These are phyloP conservation scores for Ormia ochracea DNA, from an alignment of 2,888 invertebrate genomes.

Conservation along the genomic window DNA sequence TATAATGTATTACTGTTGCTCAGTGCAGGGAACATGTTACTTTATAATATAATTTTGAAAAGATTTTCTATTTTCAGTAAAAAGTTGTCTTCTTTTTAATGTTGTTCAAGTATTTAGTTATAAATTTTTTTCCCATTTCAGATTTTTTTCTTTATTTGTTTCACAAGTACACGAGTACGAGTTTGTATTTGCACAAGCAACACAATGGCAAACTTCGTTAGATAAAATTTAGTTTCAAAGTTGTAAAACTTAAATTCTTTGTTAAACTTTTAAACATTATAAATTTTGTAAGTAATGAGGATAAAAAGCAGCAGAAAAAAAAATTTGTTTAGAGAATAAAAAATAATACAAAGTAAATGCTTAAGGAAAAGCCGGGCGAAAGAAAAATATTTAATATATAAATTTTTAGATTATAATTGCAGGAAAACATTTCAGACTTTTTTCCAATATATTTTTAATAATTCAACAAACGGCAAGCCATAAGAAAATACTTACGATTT, in stretches of 20 bases:
- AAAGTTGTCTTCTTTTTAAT: slow-evolving; percentile 12
- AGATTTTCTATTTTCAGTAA: neutral
- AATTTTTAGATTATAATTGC: no score
- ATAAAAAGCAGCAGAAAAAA: slow-evolving; percentile 24
- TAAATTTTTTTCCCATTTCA: neutral
- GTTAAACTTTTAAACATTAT: slow-evolving; percentile 33
- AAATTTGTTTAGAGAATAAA: neutral
- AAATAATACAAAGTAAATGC: neutral
- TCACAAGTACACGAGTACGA: neutral
- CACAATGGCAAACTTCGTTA: slow-evolving; percentile 42
- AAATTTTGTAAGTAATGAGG: slow-evolving; percentile 51
- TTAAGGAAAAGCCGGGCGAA: neutral
- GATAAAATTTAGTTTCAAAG: slow-evolving; percentile 50
- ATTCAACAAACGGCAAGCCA: no score
- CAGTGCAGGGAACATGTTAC: neutral
- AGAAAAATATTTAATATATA: no score
- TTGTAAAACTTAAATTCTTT: slow-evolving; percentile 32
- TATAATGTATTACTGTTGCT: neutral
- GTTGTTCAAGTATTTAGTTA: slow-evolving; percentile 46
- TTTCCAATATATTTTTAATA: no score
- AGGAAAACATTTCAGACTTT: no score
- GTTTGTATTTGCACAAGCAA: slow-evolving; percentile 5
- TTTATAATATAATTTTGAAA: slow-evolving; percentile 13
- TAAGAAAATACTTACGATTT: no score
- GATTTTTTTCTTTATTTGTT: neutral